Base-by-base conservation (phyloP, 1,140 invertebrate species). In the Cyrtorhinus lividipennis region DNA sequence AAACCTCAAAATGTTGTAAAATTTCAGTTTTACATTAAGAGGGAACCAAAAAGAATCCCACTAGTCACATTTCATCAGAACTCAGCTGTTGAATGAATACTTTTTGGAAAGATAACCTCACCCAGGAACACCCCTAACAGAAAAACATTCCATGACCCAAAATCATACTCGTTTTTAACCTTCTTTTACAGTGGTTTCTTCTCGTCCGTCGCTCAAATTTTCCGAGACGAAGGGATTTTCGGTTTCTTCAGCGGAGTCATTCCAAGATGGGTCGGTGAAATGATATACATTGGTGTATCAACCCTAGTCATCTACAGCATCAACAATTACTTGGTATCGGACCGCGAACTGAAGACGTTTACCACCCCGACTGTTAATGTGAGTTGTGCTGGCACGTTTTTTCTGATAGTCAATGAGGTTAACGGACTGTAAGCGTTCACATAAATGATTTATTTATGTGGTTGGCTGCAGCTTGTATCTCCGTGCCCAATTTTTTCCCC, bases 231-330 rank as follows among this genome's bases (percentile, higher is more conserved):
- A 71, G 91, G 91, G 25, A 78, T 94, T 53, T 69, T 76, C 13
- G 92, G 92, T 63, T 93, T 91, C 70, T 94, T 90, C 73, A 78
- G 83, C 68, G 91, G 91, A 45, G 71, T 94, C 24, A 72, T 91
- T 62, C 91, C 92, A 0, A 82, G 88, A 72, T 70, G 93, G 20
- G 71, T 93, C 56, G 87, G 85, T 64, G 88, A 91, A 75, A 77
- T 88, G 44, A 75, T 85, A 23, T 83, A 84, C 60, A 71, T 92
- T 27, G 75, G 84, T 66, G 71, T 90, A 59, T 83, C 85, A 62
- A 84, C 82, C 71, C 76, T 83, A 24, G 77, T 89, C 26, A 83
- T 87, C 2, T 91, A 88, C 73, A 75, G 81, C 66, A 74, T 90
- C 30, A 89, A 89, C 71, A 87, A 83, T 72, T 88, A 90, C 71